Evolutionary conservation across 2,113 vertebrate species (phyloP), one percentile per base, ranked within the genome.

Genomic region (Oryzias javanicus): DNA sequence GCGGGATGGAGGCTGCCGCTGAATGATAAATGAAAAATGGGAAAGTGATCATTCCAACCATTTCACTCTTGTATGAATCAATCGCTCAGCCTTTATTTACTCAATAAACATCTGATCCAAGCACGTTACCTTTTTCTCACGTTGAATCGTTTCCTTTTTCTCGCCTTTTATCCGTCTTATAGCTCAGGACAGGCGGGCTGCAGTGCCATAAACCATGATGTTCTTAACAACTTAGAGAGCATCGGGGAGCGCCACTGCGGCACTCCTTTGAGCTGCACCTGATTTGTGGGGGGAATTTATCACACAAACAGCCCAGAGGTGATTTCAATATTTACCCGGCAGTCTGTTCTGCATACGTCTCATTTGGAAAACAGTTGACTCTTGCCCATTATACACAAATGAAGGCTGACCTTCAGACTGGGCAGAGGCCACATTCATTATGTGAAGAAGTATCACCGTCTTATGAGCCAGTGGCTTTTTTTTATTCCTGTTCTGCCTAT

Each of bases 361-460:
- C 90, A 92, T 93, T 92, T 90, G 88, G 88, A 91, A 91, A 91
- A 91, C 88, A 90, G 90, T 92, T 91, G 91, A 92, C 92, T 92
- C 88, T 90, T 82, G 79, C 79, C 89, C 84, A 90, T 91, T 92
- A 90, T 89, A 89, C 90, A 81, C 88, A 92, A 92, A 92, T 92
- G 90, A 92, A 91, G 86, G 84, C 82, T 91, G 92, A 93, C 91
- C 91, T 93, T 92, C 92, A 90, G 86, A 75, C 85, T 85, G 89
- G 87, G 88, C 88, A 90, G 88, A 89, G 91, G 89, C 91, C 84
- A 88, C 90, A 91, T 92, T 90, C 89, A 92, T 92, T 91, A 91
- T 89, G 89, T 89, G 83, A 76, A 81, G 77, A 86, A 90, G 84
- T 82, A 88, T 80, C 89, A 88, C 86, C 87, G 85, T 87, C 85